Percentiles rank a stretch among this genome's conserved stretches.
phyloP scores from a whole-genome alignment of 2,797 vertebrate species.

The Hybognathus amarus region DNA sequence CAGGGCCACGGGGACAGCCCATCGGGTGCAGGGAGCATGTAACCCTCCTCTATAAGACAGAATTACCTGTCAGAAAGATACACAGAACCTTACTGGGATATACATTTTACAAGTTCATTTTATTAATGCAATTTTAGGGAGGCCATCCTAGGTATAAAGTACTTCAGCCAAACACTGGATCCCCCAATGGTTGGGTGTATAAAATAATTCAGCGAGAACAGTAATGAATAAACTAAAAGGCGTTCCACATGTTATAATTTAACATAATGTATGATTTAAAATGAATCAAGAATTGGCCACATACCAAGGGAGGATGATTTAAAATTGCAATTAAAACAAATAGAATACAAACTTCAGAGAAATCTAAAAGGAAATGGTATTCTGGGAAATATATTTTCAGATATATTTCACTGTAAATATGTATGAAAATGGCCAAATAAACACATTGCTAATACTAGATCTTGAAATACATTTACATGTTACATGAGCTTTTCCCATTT shows the following conservation, averaged over 20 bases:
- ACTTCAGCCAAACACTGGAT: background rate
- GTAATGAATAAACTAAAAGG: conserved; percentile 3
- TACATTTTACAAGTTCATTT: background rate
- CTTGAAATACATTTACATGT: no score
- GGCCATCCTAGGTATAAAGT: background rate
- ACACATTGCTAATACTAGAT: background rate
- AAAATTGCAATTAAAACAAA: background rate
- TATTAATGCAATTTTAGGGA: background rate
- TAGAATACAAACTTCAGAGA: background rate
- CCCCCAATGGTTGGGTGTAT: background rate
- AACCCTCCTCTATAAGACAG: conserved; percentile 98
- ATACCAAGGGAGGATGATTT: background rate
- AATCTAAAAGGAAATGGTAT: background rate
- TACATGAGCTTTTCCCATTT: no score
- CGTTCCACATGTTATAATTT: background rate
- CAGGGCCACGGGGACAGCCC: conserved; percentile 92
- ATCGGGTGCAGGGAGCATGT: conserved; percentile 95
- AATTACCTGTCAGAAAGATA: conserved; percentile 84
- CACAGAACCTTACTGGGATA: background rate
- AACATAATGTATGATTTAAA: background rate
- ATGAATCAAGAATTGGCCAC: background rate
- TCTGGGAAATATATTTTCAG: background rate
- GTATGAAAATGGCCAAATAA: background rate
- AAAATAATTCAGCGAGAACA: background rate
- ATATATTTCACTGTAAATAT: background rate